A percentile compares a stretch with the other conserved stretches of the same genome.
Evolutionary conservation across 2,797 vertebrate genomes (phyloP).

Genomic region (Meda fulgida): DNA sequence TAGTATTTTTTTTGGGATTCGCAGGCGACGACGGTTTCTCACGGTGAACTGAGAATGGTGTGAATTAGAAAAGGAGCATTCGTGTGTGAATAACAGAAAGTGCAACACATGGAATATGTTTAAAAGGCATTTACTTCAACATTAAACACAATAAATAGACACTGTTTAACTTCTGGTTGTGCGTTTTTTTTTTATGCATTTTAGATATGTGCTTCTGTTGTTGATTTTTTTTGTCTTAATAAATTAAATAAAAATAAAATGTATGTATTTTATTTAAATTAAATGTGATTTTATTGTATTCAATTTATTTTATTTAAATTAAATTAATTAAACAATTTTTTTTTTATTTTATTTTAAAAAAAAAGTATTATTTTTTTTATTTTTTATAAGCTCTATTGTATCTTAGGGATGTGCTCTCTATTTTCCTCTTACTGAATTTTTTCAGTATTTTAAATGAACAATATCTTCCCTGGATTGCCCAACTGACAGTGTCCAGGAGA

Average conservation of each 20-base stretch:
- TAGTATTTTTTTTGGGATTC: slow-evolving; percentile 16
- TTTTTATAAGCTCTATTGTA: too few species aligned
- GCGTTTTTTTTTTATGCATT: not conserved
- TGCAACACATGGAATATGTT: not conserved
- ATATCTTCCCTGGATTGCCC: not conserved
- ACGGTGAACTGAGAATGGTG: slow-evolving; percentile 59
- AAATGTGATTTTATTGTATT: too few species aligned
- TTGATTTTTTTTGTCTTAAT: too few species aligned
- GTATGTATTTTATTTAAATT: too few species aligned
- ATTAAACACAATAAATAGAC: slow-evolving; percentile 31
- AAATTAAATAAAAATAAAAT: too few species aligned
- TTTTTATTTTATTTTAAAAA: too few species aligned
- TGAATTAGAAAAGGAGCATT: not conserved
- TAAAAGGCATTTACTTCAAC: not conserved
- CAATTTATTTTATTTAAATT: too few species aligned
- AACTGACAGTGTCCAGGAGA: slow-evolving; percentile 42
- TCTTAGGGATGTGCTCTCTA: not conserved
- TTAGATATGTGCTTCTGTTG: not conserved
- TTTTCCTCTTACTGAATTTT: not conserved
- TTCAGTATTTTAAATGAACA: not conserved
- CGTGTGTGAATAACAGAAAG: too few species aligned
- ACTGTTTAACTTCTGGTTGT: not conserved
- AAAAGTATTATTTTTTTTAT: not conserved
- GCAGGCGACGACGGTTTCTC: slow-evolving; percentile 68
- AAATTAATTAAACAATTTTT: not conserved